Evolutionary conservation across 2,888 invertebrate species (phyloP), one percentile per base, ranked within the genome.

Genomic region (Ochropleura plecta): DNA sequence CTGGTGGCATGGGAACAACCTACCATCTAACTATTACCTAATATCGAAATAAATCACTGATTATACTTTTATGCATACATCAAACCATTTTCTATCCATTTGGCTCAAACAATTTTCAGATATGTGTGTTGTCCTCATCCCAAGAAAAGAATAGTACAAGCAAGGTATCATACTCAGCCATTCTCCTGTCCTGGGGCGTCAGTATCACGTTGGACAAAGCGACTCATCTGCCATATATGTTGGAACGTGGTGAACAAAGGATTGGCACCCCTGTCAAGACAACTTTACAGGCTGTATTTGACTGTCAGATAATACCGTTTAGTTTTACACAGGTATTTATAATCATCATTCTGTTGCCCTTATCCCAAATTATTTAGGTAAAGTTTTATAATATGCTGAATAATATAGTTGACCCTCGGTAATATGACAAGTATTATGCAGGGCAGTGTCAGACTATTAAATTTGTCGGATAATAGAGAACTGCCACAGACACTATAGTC

Each of bases 111-210:
- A 8, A 20, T 59, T 81, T 92, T 62, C 86, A 96, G 96, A 91
- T 96, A 57, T 92, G 92, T 79, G 93, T 96, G 14, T 86, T 90
- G 73, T 92, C 90, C 73, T 92, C 92, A 70, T 82, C 86, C n/a
- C 86, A 90, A 80, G 93, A 92, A 44, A 89, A 83, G 20, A 91
- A 76, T 18, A 86, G 75, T 49, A 93, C 90, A 62, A 84, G 89
- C n/a, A 94, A 95, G 85, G 85, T 90, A 40, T 89, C 91, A 4
- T 96, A 96, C 82, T 81, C 86, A 14, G 94, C 94, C 16, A 88
- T 96, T 44, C 88, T 96, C 1, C 73, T 96, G 10, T 94, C 95
- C 0, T 96, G 96, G 96, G 96, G 96, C 5, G 78, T 90, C 3
- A 89, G 89, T 73, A 86, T 86, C 48, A 85, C 69, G 40, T 83